These are phyloP conservation scores for Platypus cylindrus DNA, from an alignment of 2,888 invertebrate genomes.

Conservation along the genomic window DNA sequence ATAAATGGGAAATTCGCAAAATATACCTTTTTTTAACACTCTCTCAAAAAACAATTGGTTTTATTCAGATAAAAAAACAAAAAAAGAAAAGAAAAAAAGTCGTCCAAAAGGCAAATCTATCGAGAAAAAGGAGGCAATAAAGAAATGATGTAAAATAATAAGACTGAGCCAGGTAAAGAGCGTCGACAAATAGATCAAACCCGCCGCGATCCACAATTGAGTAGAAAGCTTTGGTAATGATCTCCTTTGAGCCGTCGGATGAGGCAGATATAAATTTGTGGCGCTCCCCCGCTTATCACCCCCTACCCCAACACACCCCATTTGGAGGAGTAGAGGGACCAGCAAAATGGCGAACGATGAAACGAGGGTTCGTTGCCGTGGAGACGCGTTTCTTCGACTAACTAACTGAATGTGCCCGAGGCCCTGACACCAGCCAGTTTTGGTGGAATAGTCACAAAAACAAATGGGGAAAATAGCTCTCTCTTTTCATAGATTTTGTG, in stretches of 20 bases:
- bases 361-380: constrained; percentile 32
- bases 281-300: constrained; percentile 37
- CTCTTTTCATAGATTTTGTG: constrained; percentile 11
- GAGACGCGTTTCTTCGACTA: constrained; percentile 29
- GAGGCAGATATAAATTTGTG: constrained; percentile 41
- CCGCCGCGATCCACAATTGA: constrained; percentile 38
- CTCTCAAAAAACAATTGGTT: constrained; percentile 5
- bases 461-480: constrained; percentile 7
- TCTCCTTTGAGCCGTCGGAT: constrained; percentile 38
- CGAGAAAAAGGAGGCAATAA: constrained; percentile 14
- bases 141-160: constrained; percentile 21
- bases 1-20: too few relatives aligned
- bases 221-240: constrained; percentile 41
- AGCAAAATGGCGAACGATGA: constrained; percentile 34
- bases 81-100: too few relatives aligned
- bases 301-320: constrained; percentile 26
- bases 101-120: constrained; percentile 12
- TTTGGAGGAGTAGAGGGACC: constrained; percentile 18
- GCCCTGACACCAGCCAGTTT: background rate
- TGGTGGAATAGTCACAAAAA: constrained; percentile 10
- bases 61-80: constrained; percentile 7
- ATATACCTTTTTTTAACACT: too few relatives aligned
- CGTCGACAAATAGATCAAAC: constrained; percentile 39
- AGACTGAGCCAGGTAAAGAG: constrained; percentile 28
- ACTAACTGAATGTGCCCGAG: constrained; percentile 11